Percentiles rank a stretch among this genome's conserved stretches.
phyloP scores from a whole-genome alignment of 1,140 invertebrate species.

The Adoxophyes honmai region DNA sequence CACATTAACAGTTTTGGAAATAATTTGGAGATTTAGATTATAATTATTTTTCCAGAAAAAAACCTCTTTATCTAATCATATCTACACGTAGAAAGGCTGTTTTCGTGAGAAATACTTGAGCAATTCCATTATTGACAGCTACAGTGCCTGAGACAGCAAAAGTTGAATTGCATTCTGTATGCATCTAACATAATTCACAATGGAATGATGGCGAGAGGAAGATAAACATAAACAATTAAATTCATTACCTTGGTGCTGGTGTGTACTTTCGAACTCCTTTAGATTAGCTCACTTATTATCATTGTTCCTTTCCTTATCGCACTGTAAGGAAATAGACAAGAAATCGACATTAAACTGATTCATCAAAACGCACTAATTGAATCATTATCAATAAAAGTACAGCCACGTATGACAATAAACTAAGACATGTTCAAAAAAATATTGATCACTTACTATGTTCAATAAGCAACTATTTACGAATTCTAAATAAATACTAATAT shows the following conservation, averaged over 20 bases:
- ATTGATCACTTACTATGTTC: neutral
- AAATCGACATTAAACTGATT: constrained; percentile 30
- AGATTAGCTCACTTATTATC: constrained; percentile 67
- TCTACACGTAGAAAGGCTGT: neutral
- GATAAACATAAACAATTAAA: constrained; percentile 2
- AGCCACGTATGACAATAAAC: constrained; percentile 1
- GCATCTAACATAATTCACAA: constrained; percentile 4
- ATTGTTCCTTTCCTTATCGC: constrained; percentile 50
- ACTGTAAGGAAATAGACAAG: constrained; percentile 57
- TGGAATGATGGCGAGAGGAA: constrained; percentile 1
- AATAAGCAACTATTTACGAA: constrained; percentile 8
- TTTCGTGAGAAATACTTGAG: neutral
- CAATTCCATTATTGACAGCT: neutral
- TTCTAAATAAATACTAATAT: constrained; percentile 5
- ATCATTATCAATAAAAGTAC: constrained; percentile 27
- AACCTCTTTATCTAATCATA: constrained; percentile 9
- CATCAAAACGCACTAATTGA: constrained; percentile 43
- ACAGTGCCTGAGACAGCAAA: neutral
- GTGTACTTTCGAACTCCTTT: constrained; percentile 31
- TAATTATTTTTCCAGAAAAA: neutral
- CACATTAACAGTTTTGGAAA: too few species aligned
- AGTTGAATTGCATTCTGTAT: neutral
- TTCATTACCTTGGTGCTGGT: neutral
- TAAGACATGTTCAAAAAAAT: neutral
- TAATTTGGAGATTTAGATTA: too few species aligned